Percentiles rank a stretch among this genome's conserved stretches.
phyloP scores from a whole-genome alignment of 1,140 invertebrate genomes.

The Trachymyrmex cornetzi region DNA sequence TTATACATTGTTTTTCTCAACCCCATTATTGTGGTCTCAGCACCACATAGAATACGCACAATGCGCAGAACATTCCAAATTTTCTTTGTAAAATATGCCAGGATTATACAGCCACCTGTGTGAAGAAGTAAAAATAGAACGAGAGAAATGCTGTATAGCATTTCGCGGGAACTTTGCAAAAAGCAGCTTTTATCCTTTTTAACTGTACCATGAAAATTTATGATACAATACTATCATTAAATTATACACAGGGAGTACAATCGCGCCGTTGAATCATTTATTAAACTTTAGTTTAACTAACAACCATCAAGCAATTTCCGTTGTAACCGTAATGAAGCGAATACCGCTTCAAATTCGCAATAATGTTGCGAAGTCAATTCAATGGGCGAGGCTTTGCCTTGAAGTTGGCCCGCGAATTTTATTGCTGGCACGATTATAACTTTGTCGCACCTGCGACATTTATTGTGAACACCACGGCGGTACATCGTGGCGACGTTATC shows the following conservation, averaged over 20 bases:
- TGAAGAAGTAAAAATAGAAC: constrained; percentile 24
- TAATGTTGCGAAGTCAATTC: constrained; percentile 40
- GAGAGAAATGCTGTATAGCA: background rate
- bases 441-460: constrained; percentile 48
- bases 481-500: constrained; percentile 7
- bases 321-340: constrained; percentile 19
- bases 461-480: background rate
- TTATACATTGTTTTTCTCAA: constrained; percentile 34
- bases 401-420: constrained; percentile 42
- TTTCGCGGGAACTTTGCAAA: constrained; percentile 19
- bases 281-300: constrained; percentile 36
- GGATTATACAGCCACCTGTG: constrained; percentile 37
- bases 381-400: background rate
- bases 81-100: constrained; percentile 27
- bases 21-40: background rate
- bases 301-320: constrained; percentile 19
- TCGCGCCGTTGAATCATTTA: background rate
- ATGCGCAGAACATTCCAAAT: background rate
- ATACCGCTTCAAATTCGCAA: constrained; percentile 17
- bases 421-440: constrained; percentile 45
- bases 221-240: constrained; percentile 3
- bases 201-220: constrained; percentile 49
- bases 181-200: constrained; percentile 35
- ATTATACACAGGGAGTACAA: background rate
- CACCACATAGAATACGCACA: background rate